Percentiles rank a stretch among this genome's conserved stretches.
These are phyloP conservation scores for Nematostella vectensis DNA, from an alignment of 92 coral and sea anemone genomes.

Conservation along the genomic window DNA sequence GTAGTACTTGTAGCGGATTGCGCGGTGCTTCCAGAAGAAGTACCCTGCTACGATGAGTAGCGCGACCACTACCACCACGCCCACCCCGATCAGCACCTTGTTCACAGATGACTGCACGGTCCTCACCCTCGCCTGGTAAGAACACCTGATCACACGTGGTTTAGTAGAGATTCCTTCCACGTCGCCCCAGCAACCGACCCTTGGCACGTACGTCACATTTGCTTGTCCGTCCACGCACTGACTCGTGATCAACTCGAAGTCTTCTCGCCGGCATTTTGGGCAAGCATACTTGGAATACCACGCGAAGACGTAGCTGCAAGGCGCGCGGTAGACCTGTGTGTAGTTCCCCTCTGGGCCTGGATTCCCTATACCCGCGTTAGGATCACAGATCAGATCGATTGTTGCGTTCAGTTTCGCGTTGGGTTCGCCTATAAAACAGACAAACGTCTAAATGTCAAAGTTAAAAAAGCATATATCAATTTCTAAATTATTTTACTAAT, in stretches of 20 bases:
- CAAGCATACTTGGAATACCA: slow-evolving; percentile 86
- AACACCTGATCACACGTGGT: slow-evolving; percentile 4
- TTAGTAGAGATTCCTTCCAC: slow-evolving; percentile 13
- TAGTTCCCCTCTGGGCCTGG: slow-evolving; percentile 68
- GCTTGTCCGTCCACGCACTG: slow-evolving; percentile 52
- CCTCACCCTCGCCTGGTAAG: slow-evolving; percentile 1
- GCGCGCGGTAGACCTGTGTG: slow-evolving; percentile 8
- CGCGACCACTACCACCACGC: slow-evolving; percentile 50
- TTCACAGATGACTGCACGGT: slow-evolving; percentile 14
- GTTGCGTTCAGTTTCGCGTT: slow-evolving; percentile 19
- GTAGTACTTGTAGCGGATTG: slow-evolving; percentile 55
- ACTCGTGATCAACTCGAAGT: slow-evolving; percentile 37
- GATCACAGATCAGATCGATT: slow-evolving; percentile 58
- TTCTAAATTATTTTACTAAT: too few species aligned
- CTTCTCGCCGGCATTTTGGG: slow-evolving; percentile 53
- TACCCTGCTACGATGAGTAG: slow-evolving; percentile 39
- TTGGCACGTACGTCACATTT: slow-evolving; percentile 30
- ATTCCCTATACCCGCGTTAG: slow-evolving; percentile 61
- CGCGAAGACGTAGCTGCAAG: slow-evolving; percentile 37
- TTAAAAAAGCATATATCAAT: background rate
- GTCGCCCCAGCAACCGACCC: slow-evolving; percentile 61
- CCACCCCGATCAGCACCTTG: slow-evolving; percentile 67
- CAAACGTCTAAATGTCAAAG: background rate
- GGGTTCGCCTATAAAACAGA: background rate
- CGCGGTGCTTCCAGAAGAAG: slow-evolving; percentile 66